phyloP scores from a whole-genome alignment of 2,797 vertebrate species.

The Lepilemur septentrionalis region DNA sequence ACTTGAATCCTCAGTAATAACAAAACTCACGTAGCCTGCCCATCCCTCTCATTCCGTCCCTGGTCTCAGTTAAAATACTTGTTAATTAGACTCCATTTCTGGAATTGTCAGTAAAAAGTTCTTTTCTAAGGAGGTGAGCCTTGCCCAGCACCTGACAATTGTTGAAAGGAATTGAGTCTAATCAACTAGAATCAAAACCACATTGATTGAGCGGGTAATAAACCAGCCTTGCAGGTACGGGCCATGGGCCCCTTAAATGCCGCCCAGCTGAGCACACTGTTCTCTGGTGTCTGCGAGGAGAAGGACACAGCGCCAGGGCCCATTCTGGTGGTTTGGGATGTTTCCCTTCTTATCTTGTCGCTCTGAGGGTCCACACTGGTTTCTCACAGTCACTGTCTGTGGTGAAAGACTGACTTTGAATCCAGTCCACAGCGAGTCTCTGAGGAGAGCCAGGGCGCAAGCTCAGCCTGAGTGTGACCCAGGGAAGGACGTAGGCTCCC shows the following conservation, averaged over 20 bases:
- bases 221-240: background rate
- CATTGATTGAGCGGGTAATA: background rate
- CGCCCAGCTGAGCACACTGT: background rate
- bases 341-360: background rate
- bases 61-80: background rate
- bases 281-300: background rate
- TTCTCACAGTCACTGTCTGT: background rate
- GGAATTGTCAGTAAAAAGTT: background rate
- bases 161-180: conserved; percentile 13
- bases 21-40: background rate
- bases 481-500: accelerated
- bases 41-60: background rate
- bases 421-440: background rate
- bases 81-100: background rate
- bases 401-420: background rate
- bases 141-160: background rate
- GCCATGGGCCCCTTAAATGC: background rate
- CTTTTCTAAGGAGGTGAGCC: background rate
- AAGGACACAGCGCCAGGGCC: accelerated
- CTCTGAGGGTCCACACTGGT: background rate
- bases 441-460: background rate
- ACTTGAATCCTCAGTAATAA: background rate
- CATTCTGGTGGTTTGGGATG: background rate
- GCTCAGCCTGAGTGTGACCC: background rate
- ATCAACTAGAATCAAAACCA: background rate